These are phyloP conservation scores for Coptodon bakossiorum DNA, from an alignment of 2,113 vertebrate genomes.

Conservation along the genomic window DNA sequence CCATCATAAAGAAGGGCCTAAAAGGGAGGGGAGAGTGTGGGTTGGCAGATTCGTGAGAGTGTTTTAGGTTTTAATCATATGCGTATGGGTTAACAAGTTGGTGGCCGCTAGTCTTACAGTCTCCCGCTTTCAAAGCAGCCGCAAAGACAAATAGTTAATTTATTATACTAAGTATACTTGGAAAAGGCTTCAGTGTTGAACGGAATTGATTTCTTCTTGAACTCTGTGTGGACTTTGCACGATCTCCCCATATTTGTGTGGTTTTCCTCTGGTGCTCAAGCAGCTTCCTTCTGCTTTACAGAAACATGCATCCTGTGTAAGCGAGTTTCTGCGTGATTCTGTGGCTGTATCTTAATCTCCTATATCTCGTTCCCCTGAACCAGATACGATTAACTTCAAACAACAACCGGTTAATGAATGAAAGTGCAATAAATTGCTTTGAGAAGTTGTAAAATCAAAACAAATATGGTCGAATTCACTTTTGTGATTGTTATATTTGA, in stretches of 20 bases:
- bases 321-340: background rate
- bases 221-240: background rate
- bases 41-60: background rate
- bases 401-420: background rate
- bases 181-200: background rate
- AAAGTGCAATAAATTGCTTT: background rate
- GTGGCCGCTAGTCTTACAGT: background rate
- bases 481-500: background rate
- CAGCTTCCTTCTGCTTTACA: constrained; percentile 2
- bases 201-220: background rate
- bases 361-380: background rate
- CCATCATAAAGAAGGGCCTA: background rate
- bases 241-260: background rate
- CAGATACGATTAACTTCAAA: background rate
- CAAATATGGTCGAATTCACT: background rate
- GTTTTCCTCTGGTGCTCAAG: background rate
- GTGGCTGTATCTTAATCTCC: background rate
- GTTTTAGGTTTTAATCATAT: background rate
- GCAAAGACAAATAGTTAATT: background rate
- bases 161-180: background rate
- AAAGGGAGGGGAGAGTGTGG: background rate
- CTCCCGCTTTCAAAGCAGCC: background rate
- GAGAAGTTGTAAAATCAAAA: background rate
- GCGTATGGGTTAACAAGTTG: background rate
- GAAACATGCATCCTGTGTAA: background rate